Evolutionary conservation across 2,113 vertebrate genomes (phyloP).

Genomic region (Danio rerio): DNA sequence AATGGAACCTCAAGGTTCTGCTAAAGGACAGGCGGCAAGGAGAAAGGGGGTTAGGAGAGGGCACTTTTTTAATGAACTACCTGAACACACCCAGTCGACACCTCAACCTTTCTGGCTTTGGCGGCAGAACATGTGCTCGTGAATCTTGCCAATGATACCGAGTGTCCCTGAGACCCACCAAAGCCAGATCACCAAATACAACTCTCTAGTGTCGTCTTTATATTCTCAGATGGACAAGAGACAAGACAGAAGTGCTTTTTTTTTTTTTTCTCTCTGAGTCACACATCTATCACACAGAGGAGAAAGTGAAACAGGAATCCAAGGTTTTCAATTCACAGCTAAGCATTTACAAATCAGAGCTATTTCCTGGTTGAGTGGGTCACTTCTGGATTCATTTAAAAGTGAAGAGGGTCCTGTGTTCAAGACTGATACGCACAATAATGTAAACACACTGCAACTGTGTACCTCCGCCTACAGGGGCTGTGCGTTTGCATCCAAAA

Average conservation of each 20-base stretch:
- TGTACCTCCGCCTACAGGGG: constrained; percentile 15
- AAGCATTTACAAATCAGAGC: constrained; percentile 64
- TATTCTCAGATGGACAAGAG: neutral
- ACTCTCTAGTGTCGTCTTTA: constrained; percentile 13
- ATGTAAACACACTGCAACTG: constrained; percentile 1
- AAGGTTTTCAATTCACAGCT: constrained; percentile 60
- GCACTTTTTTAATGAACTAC: constrained; percentile 67
- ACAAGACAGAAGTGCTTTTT: constrained; percentile 19
- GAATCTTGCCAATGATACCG: constrained; percentile 60
- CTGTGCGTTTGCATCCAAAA: constrained; percentile 10
- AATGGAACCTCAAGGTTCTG: constrained; percentile 77
- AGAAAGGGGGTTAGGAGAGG: constrained; percentile 22
- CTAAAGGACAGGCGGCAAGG: constrained; percentile 71
- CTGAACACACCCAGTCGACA: constrained; percentile 62
- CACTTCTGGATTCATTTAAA: constrained; percentile 72
- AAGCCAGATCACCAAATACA: constrained; percentile 11
- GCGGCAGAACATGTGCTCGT: constrained; percentile 52
- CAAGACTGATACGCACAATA: constrained; percentile 65
- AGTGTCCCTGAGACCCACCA: constrained; percentile 23
- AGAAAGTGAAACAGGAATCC: constrained; percentile 49
- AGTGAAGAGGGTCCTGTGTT: constrained; percentile 68
- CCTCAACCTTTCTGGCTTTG: constrained; percentile 68
- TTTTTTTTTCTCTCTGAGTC: constrained; percentile 11
- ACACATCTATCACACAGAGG: constrained; percentile 25
- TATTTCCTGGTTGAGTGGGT: constrained; percentile 68